Base-by-base conservation (phyloP, 64 coral and sea anemone genomes). In the Actinia equina region DNA sequence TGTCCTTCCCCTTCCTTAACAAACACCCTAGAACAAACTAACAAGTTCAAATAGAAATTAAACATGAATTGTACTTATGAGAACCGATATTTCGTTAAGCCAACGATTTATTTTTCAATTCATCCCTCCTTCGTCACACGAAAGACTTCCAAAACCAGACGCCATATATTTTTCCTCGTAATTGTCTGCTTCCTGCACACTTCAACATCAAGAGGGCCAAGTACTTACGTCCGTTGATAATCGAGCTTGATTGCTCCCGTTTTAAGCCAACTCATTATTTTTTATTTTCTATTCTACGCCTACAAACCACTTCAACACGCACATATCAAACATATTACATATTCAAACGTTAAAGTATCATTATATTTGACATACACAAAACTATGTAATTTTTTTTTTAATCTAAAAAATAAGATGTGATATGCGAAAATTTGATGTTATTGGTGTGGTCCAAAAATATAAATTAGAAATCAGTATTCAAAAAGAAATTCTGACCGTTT, bases 171-270 rank as follows among this genome's bases (percentile, higher is more conserved):
- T 27, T 30, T 13, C 27, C 3, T 41, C 12, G 0, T 30, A 74
- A 74, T 74, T 41, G 69, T n/a, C 25, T 41, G 69, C 15, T 74
- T 74, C 69, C 69, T 74, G n/a, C 4, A 15, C 69, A 74, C 69
- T 74, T 74, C 22, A 74, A 9, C 7, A 30, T 13, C 26, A 41
- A 74, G 69, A 30, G 69, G 3, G 26, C n/a, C 69, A 74, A 74
- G 23, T 74, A 74, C 69, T 30, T 30, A 41, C 11, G 5, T 74
- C 69, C 26, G 69, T 74, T 26, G 26, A 74, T 27, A 74, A 74
- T 74, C 25, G 69, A 74, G 69, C 69, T 74, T 74, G 69, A 74
- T 74, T 74, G 23, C 69, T 74, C 11, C 25, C n/a, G 69, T 26
- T 74, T 74, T 74, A 74, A 74, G 12, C 1, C 69, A 25, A 25